Evolutionary conservation across 2,888 invertebrate genomes (phyloP), one percentile per base, ranked within the genome.

Genomic region (Syritta pipiens): DNA sequence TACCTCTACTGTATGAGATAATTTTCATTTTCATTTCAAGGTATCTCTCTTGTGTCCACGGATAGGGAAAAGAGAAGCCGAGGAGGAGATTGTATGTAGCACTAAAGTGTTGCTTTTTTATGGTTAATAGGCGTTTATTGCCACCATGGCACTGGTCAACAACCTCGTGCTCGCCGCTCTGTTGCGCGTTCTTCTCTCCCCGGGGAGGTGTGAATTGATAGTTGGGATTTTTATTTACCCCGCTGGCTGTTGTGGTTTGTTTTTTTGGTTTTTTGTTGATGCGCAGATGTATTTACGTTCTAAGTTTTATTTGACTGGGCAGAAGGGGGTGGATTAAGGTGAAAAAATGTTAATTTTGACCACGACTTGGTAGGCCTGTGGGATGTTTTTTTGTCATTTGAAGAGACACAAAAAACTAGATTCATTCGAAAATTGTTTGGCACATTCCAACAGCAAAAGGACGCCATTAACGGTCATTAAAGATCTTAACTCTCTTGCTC

Each of bases 11-110:
- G n/a, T 65, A 53, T 53, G 57, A 51, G 53, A 68, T 77, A 71
- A 81, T 83, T 81, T 83, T 83, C 82, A 82, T 81, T 83, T 83
- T 83, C 83, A 83, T 81, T 83, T 83, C 81, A 83, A 82, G 81
- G 82, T 67, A 67, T 67, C 74, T 37, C 42, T 44, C 26, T 44
- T 76, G 57, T 60, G 24, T 44, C 19, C 37, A 28, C 35, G 30
- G 49, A 72, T 28, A 53, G 22, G 17, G 14, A 22, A 32, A 42
- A 10, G 53, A 48, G 42, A 26, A 46, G 44, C 55, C 57, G 40
- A 24, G 35, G 19, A 37, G 57, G 32, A 46, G 51, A 51, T 9
- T 44, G 49, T 59, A 14, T 28, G 6, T 35, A 32, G 22, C 44
- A 44, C 6, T 49, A 59, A 51, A 51, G 51, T 59, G 55, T 7